Evolutionary conservation across 2,888 invertebrate genomes (phyloP), one percentile per base, ranked within the genome.

Genomic region (Crocallis elinguaria): DNA sequence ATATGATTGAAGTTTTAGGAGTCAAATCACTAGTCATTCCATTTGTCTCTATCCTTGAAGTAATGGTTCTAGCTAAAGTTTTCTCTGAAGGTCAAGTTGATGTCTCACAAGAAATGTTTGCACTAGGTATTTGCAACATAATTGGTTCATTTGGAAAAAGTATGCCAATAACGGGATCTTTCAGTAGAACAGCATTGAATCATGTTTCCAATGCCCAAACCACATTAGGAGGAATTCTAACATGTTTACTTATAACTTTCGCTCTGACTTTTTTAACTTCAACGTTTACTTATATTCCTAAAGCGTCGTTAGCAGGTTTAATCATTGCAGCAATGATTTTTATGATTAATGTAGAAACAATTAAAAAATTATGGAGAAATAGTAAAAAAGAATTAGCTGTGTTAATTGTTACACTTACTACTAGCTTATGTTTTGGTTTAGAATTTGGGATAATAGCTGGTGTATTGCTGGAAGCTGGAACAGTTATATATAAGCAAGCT

Each of bases 271-370:
- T 96, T 59, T 88, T 98, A 13, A 97, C 98, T 0, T 94, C 95
- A 0, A 94, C 95, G 3, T 98, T 98, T 78, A 94, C 95, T 68
- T 97, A 93, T 74, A 97, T 97, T 68, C 97, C 97, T 0, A 96
- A 96, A 83, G 94, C 98, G 0, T 96, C 96, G 0, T 88, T 98
- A 42, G 95, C 97, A 0, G 96, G 96, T 2, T 95, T 98, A 33
- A 98, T 98, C 57, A 96, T 98, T 57, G 94, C 95, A 13, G 98
- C 98, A n/a, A 97, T 98, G 93, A 93, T 96, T 67, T 94, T 94
- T 64, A 95, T 97, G 95, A 93, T 97, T 5, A 96, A 97, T 67
- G 93, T 94, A 25, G 90, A 94, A 9, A 82, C 86, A 30, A 71
- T 86, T 37, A 69, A 75, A 1, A 91, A 94, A 55, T 92, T 98